Percentiles rank a stretch among this genome's conserved stretches.
phyloP scores from a whole-genome alignment of 92 coral and sea anemone species.

The Virgularia gustaviana region DNA sequence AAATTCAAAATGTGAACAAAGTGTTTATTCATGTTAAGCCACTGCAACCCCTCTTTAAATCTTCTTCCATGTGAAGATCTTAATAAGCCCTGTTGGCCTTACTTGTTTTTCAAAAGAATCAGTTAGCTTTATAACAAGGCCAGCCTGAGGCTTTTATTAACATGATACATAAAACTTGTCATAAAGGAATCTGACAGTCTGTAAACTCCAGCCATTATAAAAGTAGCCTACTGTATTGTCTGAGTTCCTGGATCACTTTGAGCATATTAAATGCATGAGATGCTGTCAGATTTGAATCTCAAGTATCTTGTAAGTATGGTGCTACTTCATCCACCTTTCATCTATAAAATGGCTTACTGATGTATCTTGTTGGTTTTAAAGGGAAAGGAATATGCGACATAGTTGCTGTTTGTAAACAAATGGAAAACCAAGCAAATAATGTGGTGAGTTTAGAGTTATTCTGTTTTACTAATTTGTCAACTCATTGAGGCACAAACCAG shows the following conservation, averaged over 20 bases:
- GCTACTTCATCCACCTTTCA: too few relatives aligned
- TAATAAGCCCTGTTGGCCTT: background rate
- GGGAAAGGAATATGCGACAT: constrained; percentile 75
- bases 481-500: too few relatives aligned
- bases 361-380: constrained; percentile 13
- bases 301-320: background rate
- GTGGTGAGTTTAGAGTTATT: constrained; percentile 82
- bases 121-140: too few relatives aligned
- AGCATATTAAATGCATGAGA: too few relatives aligned
- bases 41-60: background rate
- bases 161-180: too few relatives aligned
- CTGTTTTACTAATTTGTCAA: too few relatives aligned
- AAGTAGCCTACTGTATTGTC: background rate
- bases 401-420: constrained; percentile 62
- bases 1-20: background rate
- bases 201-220: too few relatives aligned
- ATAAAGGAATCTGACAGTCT: too few relatives aligned
- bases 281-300: too few relatives aligned
- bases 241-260: too few relatives aligned
- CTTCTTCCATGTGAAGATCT: background rate
- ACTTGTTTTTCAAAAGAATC: background rate
- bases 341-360: background rate
- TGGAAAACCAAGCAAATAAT: constrained; percentile 61
- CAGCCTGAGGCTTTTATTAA: too few relatives aligned
- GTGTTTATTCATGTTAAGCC: background rate